Conservation (phyloP, 2,888 invertebrate species). For the Parnassius apollo region DNA sequence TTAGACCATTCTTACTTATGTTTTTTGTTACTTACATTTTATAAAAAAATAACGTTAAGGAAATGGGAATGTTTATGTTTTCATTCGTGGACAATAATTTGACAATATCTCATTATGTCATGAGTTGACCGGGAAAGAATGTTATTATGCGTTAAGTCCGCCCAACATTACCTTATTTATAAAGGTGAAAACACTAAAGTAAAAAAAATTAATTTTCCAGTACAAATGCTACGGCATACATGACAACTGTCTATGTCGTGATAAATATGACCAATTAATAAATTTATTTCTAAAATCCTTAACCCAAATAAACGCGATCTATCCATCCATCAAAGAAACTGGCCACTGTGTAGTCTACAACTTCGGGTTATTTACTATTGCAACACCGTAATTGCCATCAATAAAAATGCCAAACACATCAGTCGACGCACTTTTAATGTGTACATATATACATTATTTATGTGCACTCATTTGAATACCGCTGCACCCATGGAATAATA, state of each 20-base stretch:
- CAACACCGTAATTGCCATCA: constrained; percentile 38
- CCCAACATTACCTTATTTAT: too few relatives aligned
- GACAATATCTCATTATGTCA: too few relatives aligned
- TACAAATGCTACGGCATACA: too few relatives aligned
- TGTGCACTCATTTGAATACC: constrained; percentile 29
- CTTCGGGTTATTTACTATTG: constrained; percentile 33
- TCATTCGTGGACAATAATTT: too few relatives aligned
- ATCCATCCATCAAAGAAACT: constrained; percentile 16
- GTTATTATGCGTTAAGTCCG: too few relatives aligned
- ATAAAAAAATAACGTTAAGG: too few relatives aligned
- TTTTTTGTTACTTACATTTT: too few relatives aligned
- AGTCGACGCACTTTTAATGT: constrained; percentile 37
- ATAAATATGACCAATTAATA: constrained; percentile 5
- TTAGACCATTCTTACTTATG: too few relatives aligned
- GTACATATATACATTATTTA: constrained; percentile 40
- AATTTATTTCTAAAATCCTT: constrained; percentile 9
- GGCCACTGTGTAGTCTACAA: constrained; percentile 14
- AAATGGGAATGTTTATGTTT: too few relatives aligned
- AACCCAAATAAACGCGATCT: constrained; percentile 15
- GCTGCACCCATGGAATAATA: constrained; percentile 23
- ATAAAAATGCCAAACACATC: constrained; percentile 42
- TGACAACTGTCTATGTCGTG: not conserved
- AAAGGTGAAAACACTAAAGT: too few relatives aligned
- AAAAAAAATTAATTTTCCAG: too few relatives aligned
- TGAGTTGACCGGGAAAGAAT: too few relatives aligned